phyloP scores from a whole-genome alignment of 2,888 invertebrate species.

The Shargacucullia verbasci region DNA sequence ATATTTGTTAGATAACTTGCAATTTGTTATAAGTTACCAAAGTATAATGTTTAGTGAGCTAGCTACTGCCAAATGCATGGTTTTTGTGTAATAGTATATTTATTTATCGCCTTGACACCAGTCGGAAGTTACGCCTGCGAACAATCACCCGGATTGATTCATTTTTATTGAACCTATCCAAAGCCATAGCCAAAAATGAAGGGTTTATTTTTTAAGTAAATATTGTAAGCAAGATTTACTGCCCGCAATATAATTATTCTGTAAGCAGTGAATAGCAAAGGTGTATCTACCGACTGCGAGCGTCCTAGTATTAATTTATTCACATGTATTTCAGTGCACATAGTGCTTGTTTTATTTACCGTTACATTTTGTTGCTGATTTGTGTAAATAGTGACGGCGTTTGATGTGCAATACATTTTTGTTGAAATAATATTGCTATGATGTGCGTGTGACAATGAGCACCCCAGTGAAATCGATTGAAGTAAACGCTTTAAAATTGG shows the following conservation, averaged over 20 bases:
- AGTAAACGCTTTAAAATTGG: no score
- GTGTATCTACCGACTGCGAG: conserved; percentile 13
- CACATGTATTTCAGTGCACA: conserved; percentile 25
- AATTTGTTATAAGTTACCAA: conserved; percentile 31
- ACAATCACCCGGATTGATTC: no score
- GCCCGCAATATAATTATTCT: no score
- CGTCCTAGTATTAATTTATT: conserved; percentile 32
- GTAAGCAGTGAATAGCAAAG: conserved; percentile 9
- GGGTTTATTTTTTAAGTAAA: no score
- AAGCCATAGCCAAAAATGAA: no score
- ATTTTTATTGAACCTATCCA: no score
- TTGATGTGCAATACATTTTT: background rate
- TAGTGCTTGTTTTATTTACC: conserved; percentile 36
- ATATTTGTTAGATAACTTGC: conserved; percentile 8
- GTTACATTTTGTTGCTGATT: conserved; percentile 21
- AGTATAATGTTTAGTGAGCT: conserved; percentile 40
- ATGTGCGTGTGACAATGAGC: background rate
- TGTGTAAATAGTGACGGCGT: conserved; percentile 14
- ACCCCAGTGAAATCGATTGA: no score
- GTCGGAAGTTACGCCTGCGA: conserved; percentile 13
- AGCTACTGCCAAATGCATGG: conserved; percentile 53
- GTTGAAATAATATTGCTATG: background rate
- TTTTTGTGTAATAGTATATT: conserved; percentile 34
- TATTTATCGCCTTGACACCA: conserved; percentile 21
- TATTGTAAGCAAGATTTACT: no score